These are phyloP conservation scores for Drosophila murphyi DNA, from an alignment of 1,140 invertebrate genomes.

Conservation along the genomic window DNA sequence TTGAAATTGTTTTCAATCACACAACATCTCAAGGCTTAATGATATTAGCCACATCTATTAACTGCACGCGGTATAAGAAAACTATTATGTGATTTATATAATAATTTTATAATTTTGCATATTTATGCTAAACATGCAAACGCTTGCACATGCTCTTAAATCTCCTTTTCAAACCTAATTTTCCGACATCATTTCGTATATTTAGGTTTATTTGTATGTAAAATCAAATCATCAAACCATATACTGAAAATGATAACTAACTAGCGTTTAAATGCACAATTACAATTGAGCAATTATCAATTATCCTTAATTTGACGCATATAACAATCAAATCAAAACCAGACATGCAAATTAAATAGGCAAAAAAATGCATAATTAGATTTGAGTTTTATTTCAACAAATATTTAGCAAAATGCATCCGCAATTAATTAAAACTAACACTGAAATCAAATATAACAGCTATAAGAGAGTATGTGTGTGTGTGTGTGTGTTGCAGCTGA, in stretches of 20 bases:
- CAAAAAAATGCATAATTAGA: slow-evolving; percentile 22
- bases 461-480: slow-evolving; percentile 2
- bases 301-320: not conserved
- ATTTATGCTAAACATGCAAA: no score
- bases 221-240: slow-evolving; percentile 8
- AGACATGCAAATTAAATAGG: slow-evolving; percentile 18
- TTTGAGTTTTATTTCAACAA: slow-evolving; percentile 46
- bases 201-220: not conserved
- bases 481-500: slow-evolving; percentile 53
- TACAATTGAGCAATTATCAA: slow-evolving; percentile 7
- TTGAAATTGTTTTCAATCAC: no score
- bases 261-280: slow-evolving; percentile 3
- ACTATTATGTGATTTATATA: no score
- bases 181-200: no score
- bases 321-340: slow-evolving; percentile 23
- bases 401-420: slow-evolving; percentile 51
- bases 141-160: no score
- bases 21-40: no score
- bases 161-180: no score
- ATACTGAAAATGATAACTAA: slow-evolving; percentile 6
- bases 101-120: no score
- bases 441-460: slow-evolving; percentile 50
- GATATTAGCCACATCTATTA: no score
- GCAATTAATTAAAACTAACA: slow-evolving; percentile 45
- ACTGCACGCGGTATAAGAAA: no score